Conservation (phyloP, 2,113 vertebrate species). For the Leuciscus idus region DNA sequence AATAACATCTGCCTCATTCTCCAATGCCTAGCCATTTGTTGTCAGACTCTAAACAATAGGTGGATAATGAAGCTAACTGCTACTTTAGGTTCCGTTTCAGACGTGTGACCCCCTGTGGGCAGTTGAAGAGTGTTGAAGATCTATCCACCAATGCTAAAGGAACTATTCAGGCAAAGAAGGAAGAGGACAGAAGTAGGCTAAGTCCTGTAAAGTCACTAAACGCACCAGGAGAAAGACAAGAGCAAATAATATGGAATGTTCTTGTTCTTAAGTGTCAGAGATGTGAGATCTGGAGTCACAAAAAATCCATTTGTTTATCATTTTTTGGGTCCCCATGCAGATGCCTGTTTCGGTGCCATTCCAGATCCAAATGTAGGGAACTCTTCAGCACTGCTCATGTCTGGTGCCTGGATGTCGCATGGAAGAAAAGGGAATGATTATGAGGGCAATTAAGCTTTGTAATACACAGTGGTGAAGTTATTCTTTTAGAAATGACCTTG, state of each 20-base stretch:
- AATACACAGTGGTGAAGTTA: not conserved
- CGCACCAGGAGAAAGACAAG: slow-evolving; percentile 10
- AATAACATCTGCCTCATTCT: not conserved
- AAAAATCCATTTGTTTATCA: slow-evolving; percentile 70
- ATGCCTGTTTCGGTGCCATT: slow-evolving; percentile 78
- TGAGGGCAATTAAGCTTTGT: not conserved
- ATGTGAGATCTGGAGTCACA: not conserved
- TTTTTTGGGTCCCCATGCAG: slow-evolving; percentile 84
- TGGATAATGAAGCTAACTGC: slow-evolving; percentile 6
- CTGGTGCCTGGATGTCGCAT: slow-evolving; percentile 74
- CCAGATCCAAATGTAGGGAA: slow-evolving; percentile 81
- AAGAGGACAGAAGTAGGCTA: slow-evolving; percentile 8
- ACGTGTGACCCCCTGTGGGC: not conserved
- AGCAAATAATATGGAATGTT: slow-evolving; percentile 18
- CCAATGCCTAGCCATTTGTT: not conserved
- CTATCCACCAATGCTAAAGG: slow-evolving; percentile 1
- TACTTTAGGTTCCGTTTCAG: not conserved
- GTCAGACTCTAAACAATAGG: not conserved
- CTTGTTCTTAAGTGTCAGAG: not conserved
- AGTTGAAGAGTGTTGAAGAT: slow-evolving; percentile 7
- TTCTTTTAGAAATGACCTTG: slow-evolving; percentile 68
- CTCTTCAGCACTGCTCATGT: slow-evolving; percentile 84
- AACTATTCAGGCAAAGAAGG: not conserved
- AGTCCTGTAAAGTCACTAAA: slow-evolving; percentile 1
- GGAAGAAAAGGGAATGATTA: not conserved